Evolutionary conservation across 2,888 invertebrate genomes (phyloP), one percentile per base, ranked within the genome.

Genomic region (Clusia tigrina): DNA sequence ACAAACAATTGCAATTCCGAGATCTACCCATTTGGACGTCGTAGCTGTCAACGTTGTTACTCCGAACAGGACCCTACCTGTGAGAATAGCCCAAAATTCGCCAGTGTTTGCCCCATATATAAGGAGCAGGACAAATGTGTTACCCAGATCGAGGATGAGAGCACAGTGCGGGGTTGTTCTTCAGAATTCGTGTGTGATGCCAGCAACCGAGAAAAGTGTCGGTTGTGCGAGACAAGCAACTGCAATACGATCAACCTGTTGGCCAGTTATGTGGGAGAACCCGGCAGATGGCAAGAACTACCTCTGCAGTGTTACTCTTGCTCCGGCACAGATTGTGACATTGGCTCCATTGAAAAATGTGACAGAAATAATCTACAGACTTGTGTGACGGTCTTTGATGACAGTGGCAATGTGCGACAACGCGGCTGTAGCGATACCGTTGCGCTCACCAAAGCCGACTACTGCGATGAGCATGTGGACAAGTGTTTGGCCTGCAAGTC

Each of bases 261-360:
- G 17, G 63, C 65, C 10, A 55, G 6, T 2, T 71, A 68, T 52
- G 69, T 81, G 1, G 82, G 82, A 0, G 73, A 73, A 3, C 77
- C 80, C 0, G 82, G 83, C 18, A 73, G 70, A 64, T 83, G 81
- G 81, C 80, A 80, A 61, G 77, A 71, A 24, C 60, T 82, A 53
- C 82, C 82, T 0, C 68, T 82, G 1, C 74, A 66, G 32, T 82
- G 82, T 2, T 68, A 71, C 2, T 65, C 54, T 0, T 82, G 82
- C 60, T 37, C 64, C 0, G 76, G 70, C 2, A 59, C 56, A 0
- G 74, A 71, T 1, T 81, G 81, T 25, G 67, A 63, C 2, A 54
- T 20, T 1, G 65, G 62, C 0, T 24, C 23, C 5, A 0, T 66
- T 1, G 37, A 20, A n/a, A 68, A 60, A 9, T 82, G 81, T 37